Base-by-base conservation (phyloP, 2,888 invertebrate species). In the Campaea margaritaria region DNA sequence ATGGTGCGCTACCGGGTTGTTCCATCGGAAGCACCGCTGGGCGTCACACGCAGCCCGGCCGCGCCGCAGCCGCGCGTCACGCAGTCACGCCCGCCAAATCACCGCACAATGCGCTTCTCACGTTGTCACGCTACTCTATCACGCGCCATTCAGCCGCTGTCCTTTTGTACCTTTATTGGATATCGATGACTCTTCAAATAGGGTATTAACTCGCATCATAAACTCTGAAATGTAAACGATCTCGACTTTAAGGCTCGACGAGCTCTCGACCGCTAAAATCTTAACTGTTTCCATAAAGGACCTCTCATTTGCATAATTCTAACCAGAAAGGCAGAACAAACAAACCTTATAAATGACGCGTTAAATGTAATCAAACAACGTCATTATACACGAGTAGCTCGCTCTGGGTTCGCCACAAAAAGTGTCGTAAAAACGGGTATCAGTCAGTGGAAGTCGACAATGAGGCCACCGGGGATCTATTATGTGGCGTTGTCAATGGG, bases 321-420 rank as follows among this genome's bases (percentile, higher is more conserved):
- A 73, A 73, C 68, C 71, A 72, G 42, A 56, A 76, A 81, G 44
- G 68, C 75, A 81, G 75, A 86, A 82, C 84, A 85, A 86, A 87
- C 82, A 87, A 80, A 84, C 87, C 83, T 82, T 80, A 72, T 82
- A 86, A 88, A 87, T 86, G 88, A 80, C 84, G 83, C 83, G 85
- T 86, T 89, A 88, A 89, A 88, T 82, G 82, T 76, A 79, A 80
- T 85, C 83, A 85, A 86, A 89, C 86, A 81, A 83, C 84, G 79
- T 86, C 74, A 87, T 89, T 86, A 86, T 85, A 80, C 72, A 72
- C 78, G 82, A 84, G 85, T 81, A 81, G 85, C 81, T 77, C 52
- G 44, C 67, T 71, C 68, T 68, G 76, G 76, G 67, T 68, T 64
- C 61, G 63, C 61, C 67, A 80, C 74, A 87, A 84, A 86, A 86